phyloP scores from a whole-genome alignment of 92 coral and sea anemone species.

The Scolanthus callimorphus region DNA sequence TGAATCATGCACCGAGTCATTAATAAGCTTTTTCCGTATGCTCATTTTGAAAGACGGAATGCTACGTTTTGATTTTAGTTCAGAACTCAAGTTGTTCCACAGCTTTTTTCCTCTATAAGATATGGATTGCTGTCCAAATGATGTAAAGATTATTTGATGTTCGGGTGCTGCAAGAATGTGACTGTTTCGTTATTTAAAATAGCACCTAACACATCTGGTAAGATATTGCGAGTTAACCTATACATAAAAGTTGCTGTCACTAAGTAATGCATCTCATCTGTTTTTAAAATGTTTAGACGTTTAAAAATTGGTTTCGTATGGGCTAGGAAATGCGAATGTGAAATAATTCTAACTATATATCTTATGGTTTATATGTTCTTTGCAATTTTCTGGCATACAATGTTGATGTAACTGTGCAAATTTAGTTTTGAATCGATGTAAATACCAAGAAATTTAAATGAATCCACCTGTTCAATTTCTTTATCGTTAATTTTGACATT shows the following conservation, averaged over 20 bases:
- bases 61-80: background rate
- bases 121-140: background rate
- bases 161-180: background rate
- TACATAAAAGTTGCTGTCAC: background rate
- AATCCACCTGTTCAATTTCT: conserved; percentile 11
- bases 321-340: background rate
- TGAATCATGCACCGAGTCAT: background rate
- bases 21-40: background rate
- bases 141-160: background rate
- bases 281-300: background rate
- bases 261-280: background rate
- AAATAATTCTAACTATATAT: background rate
- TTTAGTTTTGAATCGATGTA: conserved; percentile 17
- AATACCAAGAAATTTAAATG: conserved; percentile 20
- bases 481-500: conserved; percentile 12
- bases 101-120: background rate
- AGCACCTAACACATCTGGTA: background rate
- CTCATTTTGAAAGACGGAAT: background rate
- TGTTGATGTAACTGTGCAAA: conserved; percentile 5
- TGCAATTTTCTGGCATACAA: background rate
- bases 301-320: background rate
- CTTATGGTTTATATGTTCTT: conserved; percentile 1
- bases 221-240: background rate
- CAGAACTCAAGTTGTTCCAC: background rate
- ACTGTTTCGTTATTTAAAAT: background rate